Conservation (phyloP, 1,140 invertebrate genomes). For the Diabrotica undecimpunctata region DNA sequence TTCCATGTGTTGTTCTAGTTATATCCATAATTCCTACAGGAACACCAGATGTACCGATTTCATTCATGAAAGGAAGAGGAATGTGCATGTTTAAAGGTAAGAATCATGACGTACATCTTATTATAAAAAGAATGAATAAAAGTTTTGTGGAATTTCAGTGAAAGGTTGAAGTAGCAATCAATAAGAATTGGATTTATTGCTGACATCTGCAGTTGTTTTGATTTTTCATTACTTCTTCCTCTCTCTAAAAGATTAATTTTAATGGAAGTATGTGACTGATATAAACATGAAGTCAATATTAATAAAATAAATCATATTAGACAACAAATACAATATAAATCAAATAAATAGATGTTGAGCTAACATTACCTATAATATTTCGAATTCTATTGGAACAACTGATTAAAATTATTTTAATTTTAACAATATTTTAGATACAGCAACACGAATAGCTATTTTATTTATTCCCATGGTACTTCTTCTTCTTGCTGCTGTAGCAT, state of each 20-base stretch:
- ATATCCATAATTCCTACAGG: constrained; percentile 10
- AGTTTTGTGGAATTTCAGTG: neutral
- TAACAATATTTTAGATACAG: neutral
- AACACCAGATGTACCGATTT: constrained; percentile 24
- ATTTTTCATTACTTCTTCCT: neutral
- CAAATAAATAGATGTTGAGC: no score
- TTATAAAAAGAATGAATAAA: no score
- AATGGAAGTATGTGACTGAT: no score
- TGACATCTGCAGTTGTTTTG: neutral
- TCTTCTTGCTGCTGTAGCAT: neutral
- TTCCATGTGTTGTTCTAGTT: neutral
- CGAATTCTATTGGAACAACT: no score
- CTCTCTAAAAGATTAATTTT: neutral
- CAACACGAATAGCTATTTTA: neutral
- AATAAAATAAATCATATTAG: no score
- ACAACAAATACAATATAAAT: no score
- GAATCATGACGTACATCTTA: neutral
- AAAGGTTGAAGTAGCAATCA: neutral
- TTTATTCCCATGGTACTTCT: neutral
- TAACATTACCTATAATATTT: no score
- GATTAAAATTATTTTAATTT: neutral
- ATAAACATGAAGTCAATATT: no score
- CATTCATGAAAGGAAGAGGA: constrained; percentile 21
- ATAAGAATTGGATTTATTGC: neutral
- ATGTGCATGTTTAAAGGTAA: constrained; percentile 27